Conservation (phyloP, 92 coral and sea anemone species). For the Blastomussa wellsi region DNA sequence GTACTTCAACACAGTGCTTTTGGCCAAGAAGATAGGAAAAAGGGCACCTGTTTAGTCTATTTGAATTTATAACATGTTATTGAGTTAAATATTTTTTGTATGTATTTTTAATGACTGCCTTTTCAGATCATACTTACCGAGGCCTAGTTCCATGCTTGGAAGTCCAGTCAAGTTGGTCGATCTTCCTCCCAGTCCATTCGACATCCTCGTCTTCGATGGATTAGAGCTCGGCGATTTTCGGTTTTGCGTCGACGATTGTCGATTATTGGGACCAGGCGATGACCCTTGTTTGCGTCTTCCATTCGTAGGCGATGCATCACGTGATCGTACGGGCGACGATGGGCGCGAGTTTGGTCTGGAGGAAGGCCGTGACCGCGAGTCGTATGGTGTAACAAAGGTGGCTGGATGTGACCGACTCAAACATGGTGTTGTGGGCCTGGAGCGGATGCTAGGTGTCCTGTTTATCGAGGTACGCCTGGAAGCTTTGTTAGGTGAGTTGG, state of each 20-base stretch:
- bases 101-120: neutral
- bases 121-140: conserved; percentile 14
- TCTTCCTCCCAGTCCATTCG: conserved; percentile 41
- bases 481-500: conserved; percentile 45
- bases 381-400: conserved; percentile 83
- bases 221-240: conserved; percentile 52
- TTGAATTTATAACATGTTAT: too few relatives aligned
- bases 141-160: conserved; percentile 42
- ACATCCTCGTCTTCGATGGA: conserved; percentile 45
- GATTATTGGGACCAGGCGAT: conserved; percentile 47
- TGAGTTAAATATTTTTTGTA: too few relatives aligned
- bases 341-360: conserved; percentile 91
- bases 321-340: conserved; percentile 77
- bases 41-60: too few relatives aligned
- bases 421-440: conserved; percentile 84
- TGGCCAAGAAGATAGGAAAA: neutral
- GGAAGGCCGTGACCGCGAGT: conserved; percentile 83
- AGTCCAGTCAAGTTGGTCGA: conserved; percentile 13
- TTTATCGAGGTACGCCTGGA: conserved; percentile 63
- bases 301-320: conserved; percentile 68
- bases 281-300: conserved; percentile 61
- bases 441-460: conserved; percentile 78
- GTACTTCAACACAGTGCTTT: neutral
- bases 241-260: conserved; percentile 44
- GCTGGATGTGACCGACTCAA: conserved; percentile 96